Base-by-base conservation (phyloP, 2,797 vertebrate genomes). In the Ctenopoma multispine region DNA sequence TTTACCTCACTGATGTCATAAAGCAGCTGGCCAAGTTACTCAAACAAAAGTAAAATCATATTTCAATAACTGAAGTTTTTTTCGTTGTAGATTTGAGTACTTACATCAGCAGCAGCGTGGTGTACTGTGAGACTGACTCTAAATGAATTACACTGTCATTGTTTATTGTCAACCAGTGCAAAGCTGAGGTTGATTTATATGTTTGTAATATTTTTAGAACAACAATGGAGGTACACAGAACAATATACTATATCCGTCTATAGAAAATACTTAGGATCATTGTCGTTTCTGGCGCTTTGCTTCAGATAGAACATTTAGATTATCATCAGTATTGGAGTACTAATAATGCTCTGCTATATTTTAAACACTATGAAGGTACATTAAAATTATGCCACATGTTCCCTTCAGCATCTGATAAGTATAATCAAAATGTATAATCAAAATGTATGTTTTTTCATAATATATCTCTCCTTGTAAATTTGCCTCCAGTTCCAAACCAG, bases 381-480 rank as follows among this genome's bases (percentile, higher is more conserved):
- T 9, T 55, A 8, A 46, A 38, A 51, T n/a, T 31, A 23, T n/a
- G 18, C 48, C 38, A 68, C 67, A 59, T 62, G 48, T 60, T 76
- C 20, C 43, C 41, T 64, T 62, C 51, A 29, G 24, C 48, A 0
- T 58, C 44, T 20, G 15, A 58, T 50, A 17, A 68, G 47, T 23
- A 20, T 17, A 65, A 67, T 66, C 58, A 75, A 71, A 72, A 69
- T 17, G 12, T 46, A 47, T 2, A 17, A 67, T 66, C 58, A 75
- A 71, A 72, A 69, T 17, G 12, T 46, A 47, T 2, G 18, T n/a
- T 69, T 75, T 77, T 64, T 67, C n/a, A 46, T 7, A 47, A 34
- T 38, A 78, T 75, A 82, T 77, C 34, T 24, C 69, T 74, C 67
- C 80, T 63, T 76, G 31, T 63, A 46, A 72, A 73, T 69, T 57